Conservation (phyloP, 2,888 invertebrate genomes). For the Aromia moschata region DNA sequence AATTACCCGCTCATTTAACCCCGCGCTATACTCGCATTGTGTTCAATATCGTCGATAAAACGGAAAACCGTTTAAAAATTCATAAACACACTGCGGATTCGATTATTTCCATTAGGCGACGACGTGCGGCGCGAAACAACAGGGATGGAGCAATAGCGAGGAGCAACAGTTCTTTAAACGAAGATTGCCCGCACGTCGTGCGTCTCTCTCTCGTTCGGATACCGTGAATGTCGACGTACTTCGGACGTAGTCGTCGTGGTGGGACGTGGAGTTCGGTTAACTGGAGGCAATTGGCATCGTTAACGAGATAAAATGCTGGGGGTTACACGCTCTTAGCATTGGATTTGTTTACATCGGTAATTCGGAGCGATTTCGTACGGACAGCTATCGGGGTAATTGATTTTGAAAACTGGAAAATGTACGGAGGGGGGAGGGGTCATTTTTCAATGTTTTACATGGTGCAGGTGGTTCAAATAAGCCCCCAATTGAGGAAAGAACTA, state of each 20-base stretch:
- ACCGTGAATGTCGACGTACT: conserved; percentile 38
- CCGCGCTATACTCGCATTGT: conserved; percentile 8
- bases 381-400: too few relatives aligned
- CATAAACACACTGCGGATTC: conserved; percentile 13
- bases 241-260: conserved; percentile 27
- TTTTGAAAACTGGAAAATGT: too few relatives aligned
- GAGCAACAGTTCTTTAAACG: background rate
- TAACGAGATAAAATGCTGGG: conserved; percentile 55
- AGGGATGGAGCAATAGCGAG: conserved; percentile 18
- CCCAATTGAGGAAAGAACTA: too few relatives aligned
- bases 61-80: conserved; percentile 25
- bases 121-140: conserved; percentile 37
- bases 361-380: conserved; percentile 16
- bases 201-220: conserved; percentile 27
- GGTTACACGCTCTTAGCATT: conserved; percentile 47
- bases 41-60: conserved; percentile 12
- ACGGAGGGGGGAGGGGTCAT: too few relatives aligned
- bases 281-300: conserved; percentile 46
- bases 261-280: conserved; percentile 27
- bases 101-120: conserved; percentile 34
- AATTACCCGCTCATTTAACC: too few relatives aligned
- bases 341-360: background rate
- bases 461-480: too few relatives aligned
- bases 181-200: background rate
- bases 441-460: too few relatives aligned